phyloP scores from a whole-genome alignment of 2,113 vertebrate genomes.

The Phyllostomus discolor region DNA sequence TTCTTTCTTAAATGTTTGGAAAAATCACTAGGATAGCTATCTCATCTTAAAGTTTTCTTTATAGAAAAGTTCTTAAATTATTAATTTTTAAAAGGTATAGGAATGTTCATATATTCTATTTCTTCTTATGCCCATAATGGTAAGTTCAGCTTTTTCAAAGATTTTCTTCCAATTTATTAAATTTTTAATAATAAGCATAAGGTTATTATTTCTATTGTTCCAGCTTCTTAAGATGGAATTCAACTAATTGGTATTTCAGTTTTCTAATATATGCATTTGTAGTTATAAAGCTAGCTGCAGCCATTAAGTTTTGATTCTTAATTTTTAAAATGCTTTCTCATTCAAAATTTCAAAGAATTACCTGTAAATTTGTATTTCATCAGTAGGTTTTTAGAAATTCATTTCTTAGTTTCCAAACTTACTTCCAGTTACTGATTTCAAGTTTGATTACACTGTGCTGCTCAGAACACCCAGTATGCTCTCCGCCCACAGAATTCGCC shows the following conservation, averaged over 20 bases:
- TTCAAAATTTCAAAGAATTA: neutral
- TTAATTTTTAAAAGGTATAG: neutral
- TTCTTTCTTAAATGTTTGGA: neutral
- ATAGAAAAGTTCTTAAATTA: neutral
- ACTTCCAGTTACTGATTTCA: neutral
- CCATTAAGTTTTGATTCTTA: neutral
- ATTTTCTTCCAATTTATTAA: neutral
- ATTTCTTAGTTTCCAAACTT: neutral
- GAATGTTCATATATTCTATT: neutral
- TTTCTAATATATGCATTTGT: neutral
- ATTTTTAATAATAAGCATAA: neutral
- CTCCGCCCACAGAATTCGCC: neutral
- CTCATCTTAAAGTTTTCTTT: neutral
- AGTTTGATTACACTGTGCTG: neutral
- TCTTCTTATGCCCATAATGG: neutral
- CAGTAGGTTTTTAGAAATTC: neutral
- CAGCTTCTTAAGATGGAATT: neutral
- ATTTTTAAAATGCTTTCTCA: neutral
- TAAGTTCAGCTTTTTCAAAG: neutral
- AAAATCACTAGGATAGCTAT: neutral
- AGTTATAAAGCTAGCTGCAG: neutral
- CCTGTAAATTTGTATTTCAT: neutral
- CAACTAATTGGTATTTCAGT: neutral
- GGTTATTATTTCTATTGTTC: neutral
- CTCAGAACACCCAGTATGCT: neutral